These are phyloP conservation scores for Muschampia staudingeri DNA, from an alignment of 2,888 invertebrate species.

Conservation along the genomic window DNA sequence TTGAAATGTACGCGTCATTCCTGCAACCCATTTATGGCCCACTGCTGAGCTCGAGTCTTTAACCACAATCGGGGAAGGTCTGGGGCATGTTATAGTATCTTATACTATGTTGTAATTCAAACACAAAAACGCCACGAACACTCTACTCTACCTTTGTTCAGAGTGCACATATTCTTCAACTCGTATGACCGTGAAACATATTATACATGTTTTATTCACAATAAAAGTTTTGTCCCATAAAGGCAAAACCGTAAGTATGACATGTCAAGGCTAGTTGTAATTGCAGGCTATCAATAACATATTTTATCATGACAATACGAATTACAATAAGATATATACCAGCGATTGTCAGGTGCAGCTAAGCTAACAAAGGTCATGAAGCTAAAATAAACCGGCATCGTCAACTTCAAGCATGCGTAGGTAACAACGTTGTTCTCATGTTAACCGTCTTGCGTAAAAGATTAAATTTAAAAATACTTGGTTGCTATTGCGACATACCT, in stretches of 20 bases:
- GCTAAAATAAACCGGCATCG: background rate
- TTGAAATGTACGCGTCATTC: too few species aligned
- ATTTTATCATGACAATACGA: constrained; percentile 17
- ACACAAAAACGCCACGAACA: too few species aligned
- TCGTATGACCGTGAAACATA: too few species aligned
- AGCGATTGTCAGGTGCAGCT: background rate
- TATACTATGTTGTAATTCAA: too few species aligned
- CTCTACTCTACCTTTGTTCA: too few species aligned
- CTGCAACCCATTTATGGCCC: too few species aligned
- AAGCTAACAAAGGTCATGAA: background rate
- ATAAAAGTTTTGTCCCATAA: too few species aligned
- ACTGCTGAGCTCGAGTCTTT: too few species aligned
- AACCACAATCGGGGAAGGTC: too few species aligned
- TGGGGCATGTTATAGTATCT: too few species aligned
- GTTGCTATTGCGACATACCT: background rate
- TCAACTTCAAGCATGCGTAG: constrained; percentile 15
- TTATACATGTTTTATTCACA: too few species aligned
- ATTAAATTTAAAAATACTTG: constrained; percentile 10
- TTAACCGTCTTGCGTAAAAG: constrained; percentile 23
- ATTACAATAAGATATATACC: background rate
- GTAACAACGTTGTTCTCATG: constrained; percentile 26
- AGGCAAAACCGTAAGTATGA: background rate
- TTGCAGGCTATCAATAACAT: constrained; percentile 4
- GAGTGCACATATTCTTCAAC: too few species aligned
- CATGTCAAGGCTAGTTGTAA: constrained; percentile 5